Conservation (phyloP, 2,113 vertebrate genomes). For the Oryzias woworae region DNA sequence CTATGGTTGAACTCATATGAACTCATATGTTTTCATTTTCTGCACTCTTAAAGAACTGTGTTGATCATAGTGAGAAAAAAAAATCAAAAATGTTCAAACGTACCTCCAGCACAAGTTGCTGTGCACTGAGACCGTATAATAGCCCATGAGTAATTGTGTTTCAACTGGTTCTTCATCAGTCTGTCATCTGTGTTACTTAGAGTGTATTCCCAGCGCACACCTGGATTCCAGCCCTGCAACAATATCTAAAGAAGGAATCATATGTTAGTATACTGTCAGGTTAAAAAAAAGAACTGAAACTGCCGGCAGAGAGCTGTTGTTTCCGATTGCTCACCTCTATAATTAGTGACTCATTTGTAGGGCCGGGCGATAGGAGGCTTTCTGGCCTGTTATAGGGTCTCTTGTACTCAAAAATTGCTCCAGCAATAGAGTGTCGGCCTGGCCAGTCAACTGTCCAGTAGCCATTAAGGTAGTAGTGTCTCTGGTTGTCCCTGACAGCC, state of each 20-base stretch:
- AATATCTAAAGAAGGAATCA: conserved; percentile 74
- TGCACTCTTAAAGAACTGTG: neutral
- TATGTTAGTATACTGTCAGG: neutral
- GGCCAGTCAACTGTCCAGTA: conserved; percentile 88
- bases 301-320: neutral
- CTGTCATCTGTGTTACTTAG: conserved; percentile 71
- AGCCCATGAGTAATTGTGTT: conserved; percentile 84
- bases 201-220: conserved; percentile 85
- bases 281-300: neutral
- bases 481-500: conserved; percentile 77
- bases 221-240: conserved; percentile 85
- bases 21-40: neutral
- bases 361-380: conserved; percentile 80
- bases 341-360: conserved; percentile 85
- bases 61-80: neutral
- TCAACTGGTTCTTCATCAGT: conserved; percentile 41
- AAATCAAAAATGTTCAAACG: neutral
- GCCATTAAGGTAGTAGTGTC: conserved; percentile 85
- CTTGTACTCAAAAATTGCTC: conserved; percentile 83
- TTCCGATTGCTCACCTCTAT: conserved; percentile 77
- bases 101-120: conserved; percentile 85
- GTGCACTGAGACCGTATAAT: conserved; percentile 83
- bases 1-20: neutral
- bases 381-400: conserved; percentile 83
- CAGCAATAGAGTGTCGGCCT: conserved; percentile 82